A percentile compares a stretch with the other conserved stretches of the same genome.
phyloP scores from a whole-genome alignment of 2,113 vertebrate genomes.

The Forbesichthys papilliferus region DNA sequence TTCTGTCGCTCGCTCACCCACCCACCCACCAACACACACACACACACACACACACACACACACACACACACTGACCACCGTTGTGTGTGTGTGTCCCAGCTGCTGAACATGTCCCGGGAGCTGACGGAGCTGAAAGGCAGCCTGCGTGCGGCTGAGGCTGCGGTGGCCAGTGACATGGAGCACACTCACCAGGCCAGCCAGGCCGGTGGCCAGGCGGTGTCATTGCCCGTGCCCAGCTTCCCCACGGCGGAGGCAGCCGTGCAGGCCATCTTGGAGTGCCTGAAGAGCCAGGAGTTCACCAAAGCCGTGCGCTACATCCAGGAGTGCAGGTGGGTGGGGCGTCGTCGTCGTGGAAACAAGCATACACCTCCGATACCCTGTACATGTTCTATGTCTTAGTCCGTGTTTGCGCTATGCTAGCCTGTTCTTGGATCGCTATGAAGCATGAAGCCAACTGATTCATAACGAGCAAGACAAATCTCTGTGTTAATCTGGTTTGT shows the following conservation, averaged over 20 bases:
- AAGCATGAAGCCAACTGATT: too few relatives aligned
- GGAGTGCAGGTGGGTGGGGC: slow-evolving; percentile 87
- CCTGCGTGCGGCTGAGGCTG: slow-evolving; percentile 87
- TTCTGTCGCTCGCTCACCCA: background rate
- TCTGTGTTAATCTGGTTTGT: too few relatives aligned
- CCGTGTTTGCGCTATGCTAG: too few relatives aligned
- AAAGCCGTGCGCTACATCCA: slow-evolving; percentile 90
- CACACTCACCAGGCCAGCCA: slow-evolving; percentile 66
- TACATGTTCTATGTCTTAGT: too few relatives aligned
- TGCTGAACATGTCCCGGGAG: slow-evolving; percentile 97
- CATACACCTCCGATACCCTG: too few relatives aligned
- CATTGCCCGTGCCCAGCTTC: slow-evolving; percentile 79
- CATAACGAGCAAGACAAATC: too few relatives aligned
- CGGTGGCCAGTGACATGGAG: slow-evolving; percentile 82
- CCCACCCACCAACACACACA: background rate
- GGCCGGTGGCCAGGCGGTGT: slow-evolving; percentile 54
- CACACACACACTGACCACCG: background rate
- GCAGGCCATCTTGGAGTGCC: slow-evolving; percentile 93
- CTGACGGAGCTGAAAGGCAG: slow-evolving; percentile 91
- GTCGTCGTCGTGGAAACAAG: too few relatives aligned
- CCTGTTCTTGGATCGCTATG: too few relatives aligned
- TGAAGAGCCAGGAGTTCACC: slow-evolving; percentile 91
- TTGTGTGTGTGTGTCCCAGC: slow-evolving; percentile 61
- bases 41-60: background rate
- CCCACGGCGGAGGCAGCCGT: slow-evolving; percentile 89